Evolutionary conservation across 1,140 invertebrate genomes (phyloP).

Genomic region (Panagrolaimus sp.): DNA sequence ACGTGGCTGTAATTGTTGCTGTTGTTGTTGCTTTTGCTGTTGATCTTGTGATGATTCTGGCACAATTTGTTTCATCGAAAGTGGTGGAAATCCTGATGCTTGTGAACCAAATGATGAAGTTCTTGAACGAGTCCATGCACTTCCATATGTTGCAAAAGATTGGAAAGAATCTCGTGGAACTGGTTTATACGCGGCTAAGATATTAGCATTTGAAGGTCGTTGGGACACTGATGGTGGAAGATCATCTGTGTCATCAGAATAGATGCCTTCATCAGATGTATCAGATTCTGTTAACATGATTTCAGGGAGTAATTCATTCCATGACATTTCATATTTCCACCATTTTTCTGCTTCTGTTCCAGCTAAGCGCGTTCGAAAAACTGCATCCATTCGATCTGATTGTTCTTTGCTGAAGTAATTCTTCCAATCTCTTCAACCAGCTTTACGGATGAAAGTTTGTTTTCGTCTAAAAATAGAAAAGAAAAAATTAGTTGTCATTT

Average conservation of each 20-base stretch:
- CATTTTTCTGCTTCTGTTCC: constrained; percentile 49
- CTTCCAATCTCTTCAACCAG: constrained; percentile 60
- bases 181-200: not conserved
- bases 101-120: too few species aligned
- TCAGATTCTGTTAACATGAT: not conserved
- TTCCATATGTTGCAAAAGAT: not conserved
- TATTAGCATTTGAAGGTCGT: not conserved
- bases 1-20: too few species aligned
- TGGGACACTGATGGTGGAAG: constrained; percentile 1
- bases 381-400: constrained; percentile 51
- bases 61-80: too few species aligned
- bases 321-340: constrained; percentile 43
- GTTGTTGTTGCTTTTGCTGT: too few species aligned
- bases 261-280: constrained; percentile 4
- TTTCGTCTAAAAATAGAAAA: constrained; percentile 23
- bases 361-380: constrained; percentile 33
- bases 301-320: constrained; percentile 17
- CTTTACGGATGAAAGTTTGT: constrained; percentile 58
- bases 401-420: constrained; percentile 60
- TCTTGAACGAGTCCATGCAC: not conserved
- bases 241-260: not conserved
- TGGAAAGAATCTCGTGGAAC: not conserved
- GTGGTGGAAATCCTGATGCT: too few species aligned
- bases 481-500: not conserved
- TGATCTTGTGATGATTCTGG: too few species aligned